Evolutionary conservation across 1,140 invertebrate genomes (phyloP), one percentile per base, ranked within the genome.

Genomic region (Sitobion miscanthi): DNA sequence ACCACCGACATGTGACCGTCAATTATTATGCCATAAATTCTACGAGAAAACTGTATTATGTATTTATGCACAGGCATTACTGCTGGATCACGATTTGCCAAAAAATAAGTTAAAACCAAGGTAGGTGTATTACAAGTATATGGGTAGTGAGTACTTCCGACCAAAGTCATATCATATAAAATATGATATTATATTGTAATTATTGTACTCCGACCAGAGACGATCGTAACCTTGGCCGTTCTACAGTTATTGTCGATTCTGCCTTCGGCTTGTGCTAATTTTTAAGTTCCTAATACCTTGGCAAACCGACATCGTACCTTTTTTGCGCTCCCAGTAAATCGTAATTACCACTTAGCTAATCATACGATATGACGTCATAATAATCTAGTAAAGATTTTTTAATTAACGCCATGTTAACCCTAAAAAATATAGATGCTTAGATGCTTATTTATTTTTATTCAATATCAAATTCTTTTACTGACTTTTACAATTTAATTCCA

Each of bases 261-360:
- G 89, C 89, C 89, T 90, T 90, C 89, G 54, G 89, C 38, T 69
- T 90, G 89, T 90, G 89, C 89, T 90, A 90, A 90, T 90, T 90
- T 90, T 90, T 90, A 69, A 90, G 54, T 69, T 90, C 89, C 38
- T 57, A 90, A 90, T 69, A 90, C 89, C 89, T 90, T 90, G 89
- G 57, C 38, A 57, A 38, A 89, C 35, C 52, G 11, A 89, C 88
- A n/a, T 69, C 14, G 54, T 52, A 57, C 87, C 35, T 42, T 57
- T 62, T 62, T 62, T 30, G 54, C 52, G 88, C 38, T 90, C 88
- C 88, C 9, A 62, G 54, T 20, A 21, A 90, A 38, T 38, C 88
- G 30, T 62, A 90, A 90, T 90, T 90, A 45, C 25, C 42, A 90
- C 57, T 90, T 90, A 7, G 89, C 38, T 90, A 90, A 90, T 90